These are phyloP conservation scores for Dipodomys merriami DNA, from an alignment of 2,113 vertebrate genomes.

Conservation along the genomic window DNA sequence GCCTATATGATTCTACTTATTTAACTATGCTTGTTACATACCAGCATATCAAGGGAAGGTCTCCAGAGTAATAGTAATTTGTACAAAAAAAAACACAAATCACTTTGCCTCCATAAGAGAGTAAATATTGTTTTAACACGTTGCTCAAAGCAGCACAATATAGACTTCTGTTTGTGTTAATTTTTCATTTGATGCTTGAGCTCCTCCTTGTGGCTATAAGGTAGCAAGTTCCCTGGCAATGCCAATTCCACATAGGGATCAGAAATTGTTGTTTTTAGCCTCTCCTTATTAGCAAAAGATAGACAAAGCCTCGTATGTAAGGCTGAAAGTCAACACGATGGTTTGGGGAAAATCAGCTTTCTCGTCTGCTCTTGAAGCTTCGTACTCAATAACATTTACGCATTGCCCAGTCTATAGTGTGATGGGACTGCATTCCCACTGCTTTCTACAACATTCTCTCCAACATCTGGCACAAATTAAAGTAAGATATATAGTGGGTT, in stretches of 20 bases:
- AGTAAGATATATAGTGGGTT: not conserved
- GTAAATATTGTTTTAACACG: not conserved
- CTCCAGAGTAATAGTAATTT: constrained; percentile 1
- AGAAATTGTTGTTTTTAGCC: not conserved
- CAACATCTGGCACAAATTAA: constrained; percentile 35
- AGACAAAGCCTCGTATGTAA: not conserved
- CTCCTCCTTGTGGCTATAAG: constrained; percentile 84
- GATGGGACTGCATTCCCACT: not conserved
- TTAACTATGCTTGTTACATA: constrained; percentile 22
- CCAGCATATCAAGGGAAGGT: not conserved
- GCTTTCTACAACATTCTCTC: not conserved
- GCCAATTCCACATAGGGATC: not conserved
- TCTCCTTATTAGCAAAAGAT: not conserved
- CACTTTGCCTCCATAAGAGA: not conserved
- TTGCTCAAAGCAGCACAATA: not conserved
- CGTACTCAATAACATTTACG: not conserved
- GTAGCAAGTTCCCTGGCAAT: not conserved
- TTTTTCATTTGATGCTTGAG: constrained; percentile 82
- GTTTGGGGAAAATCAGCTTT: not conserved
- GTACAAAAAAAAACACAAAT: constrained; percentile 1
- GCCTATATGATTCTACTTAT: constrained; percentile 5
- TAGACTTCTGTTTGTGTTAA: not conserved
- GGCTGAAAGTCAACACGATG: not conserved
- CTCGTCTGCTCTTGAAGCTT: not conserved
- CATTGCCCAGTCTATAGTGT: no score